These are phyloP conservation scores for Sipha flava DNA, from an alignment of 1,140 invertebrate species.

Conservation along the genomic window DNA sequence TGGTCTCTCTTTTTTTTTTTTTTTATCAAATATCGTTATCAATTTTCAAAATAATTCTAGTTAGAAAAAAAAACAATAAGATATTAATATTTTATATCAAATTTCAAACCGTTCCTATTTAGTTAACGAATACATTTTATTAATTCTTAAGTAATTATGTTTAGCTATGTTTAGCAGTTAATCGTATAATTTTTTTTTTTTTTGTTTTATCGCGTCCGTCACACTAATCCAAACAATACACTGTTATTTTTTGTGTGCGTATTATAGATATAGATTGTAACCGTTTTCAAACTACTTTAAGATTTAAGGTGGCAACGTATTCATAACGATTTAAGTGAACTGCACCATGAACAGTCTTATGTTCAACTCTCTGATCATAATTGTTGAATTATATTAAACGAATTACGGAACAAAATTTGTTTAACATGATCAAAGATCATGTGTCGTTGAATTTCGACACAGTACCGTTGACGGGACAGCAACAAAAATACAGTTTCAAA, in stretches of 20 bases:
- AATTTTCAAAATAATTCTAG: neutral
- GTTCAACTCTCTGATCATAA: neutral
- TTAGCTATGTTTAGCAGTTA: too few species aligned
- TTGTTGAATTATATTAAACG: neutral
- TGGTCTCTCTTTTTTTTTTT: too few species aligned
- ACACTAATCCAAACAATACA: too few species aligned
- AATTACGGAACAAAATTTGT: neutral
- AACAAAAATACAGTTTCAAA: neutral
- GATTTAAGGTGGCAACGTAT: too few species aligned
- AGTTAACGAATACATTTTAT: too few species aligned
- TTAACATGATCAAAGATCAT: slow-evolving; percentile 11
- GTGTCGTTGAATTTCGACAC: slow-evolving; percentile 12
- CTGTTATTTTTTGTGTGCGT: too few species aligned
- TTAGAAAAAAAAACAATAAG: neutral
- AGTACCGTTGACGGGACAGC: neutral
- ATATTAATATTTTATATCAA: neutral
- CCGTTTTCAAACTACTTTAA: too few species aligned
- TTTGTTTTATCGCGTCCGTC: too few species aligned
- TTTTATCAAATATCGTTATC: neutral
- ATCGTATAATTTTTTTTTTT: too few species aligned
- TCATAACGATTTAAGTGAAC: too few species aligned
- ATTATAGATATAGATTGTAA: too few species aligned
- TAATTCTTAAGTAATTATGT: too few species aligned
- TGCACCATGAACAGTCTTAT: neutral
- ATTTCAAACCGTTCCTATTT: neutral